Base-by-base conservation (phyloP, 2,888 invertebrate genomes). In the Cheilosia urbana region DNA sequence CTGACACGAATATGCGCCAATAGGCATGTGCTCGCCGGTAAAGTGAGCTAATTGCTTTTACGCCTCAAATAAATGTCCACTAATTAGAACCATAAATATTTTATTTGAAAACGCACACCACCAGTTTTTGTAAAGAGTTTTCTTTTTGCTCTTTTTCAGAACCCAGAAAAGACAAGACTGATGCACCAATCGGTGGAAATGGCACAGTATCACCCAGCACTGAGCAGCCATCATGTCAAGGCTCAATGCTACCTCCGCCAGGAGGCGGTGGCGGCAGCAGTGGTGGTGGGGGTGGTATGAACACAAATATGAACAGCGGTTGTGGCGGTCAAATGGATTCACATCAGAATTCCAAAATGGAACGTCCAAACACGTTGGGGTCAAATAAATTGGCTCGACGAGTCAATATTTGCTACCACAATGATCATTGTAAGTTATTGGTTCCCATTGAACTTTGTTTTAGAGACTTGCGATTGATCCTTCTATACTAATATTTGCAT, bases 131-230 rank as follows among this genome's bases (percentile, higher is more conserved):
- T 49, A 13, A 42, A 7, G 17, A 45, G 42, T n/a, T 58, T 49
- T 62, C 40, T 87, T 81, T 89, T 89, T 89, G 87, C 89, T 91
- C 92, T 92, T 88, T 90, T 95, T 95, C 95, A 97, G 97, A 97
- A 95, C 96, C 96, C 95, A 96, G 96, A 95, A 97, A 97, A 95
- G 97, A 97, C 94, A 97, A 97, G 95, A 95, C 96, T 95, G 97
- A 97, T 93, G 94, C 91, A 90, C 91, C 90, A 89, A 90, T 91
- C 88, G 91, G 91, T 90, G 91, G 92, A 89, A 94, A 94, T 93
- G 95, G 94, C 92, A 94, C 94, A 89, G 92, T 95, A 90, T 94
- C 95, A 90, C 94, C 94, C 88, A 94, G 93, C 90, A 93, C 93
- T 89, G 95, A 93, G 87, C 92, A 92, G 89, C 91, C 92, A 87